These are phyloP conservation scores for Drosophila hydei DNA, from an alignment of 1,140 invertebrate genomes.

Conservation along the genomic window DNA sequence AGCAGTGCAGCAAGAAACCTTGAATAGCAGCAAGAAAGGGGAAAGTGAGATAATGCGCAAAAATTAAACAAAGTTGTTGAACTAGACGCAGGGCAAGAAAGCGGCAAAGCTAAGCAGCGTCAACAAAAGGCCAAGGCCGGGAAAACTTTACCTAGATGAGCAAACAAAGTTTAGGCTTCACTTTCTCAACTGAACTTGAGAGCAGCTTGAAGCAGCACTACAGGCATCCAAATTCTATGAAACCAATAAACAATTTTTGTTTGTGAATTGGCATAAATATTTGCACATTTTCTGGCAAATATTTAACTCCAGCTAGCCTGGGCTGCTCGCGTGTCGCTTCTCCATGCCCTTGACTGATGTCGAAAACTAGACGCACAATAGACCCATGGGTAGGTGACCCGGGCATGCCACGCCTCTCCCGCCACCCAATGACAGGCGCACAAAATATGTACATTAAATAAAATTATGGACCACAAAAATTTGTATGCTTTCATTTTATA, in stretches of 20 bases:
- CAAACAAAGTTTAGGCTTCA: too few species aligned
- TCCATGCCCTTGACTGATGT: not conserved
- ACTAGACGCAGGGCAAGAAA: too few species aligned
- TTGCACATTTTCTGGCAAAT: not conserved
- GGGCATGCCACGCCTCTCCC: not conserved
- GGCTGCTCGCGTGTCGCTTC: not conserved
- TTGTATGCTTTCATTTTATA: constrained; percentile 17
- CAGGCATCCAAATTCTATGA: not conserved
- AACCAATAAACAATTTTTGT: not conserved
- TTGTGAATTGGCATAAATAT: not conserved
- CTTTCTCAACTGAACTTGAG: too few species aligned
- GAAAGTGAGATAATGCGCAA: too few species aligned
- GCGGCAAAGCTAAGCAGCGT: too few species aligned
- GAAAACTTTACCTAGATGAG: too few species aligned
- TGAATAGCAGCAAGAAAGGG: too few species aligned
- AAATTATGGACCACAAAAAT: constrained; percentile 32
- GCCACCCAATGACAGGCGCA: not conserved
- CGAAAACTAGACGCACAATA: not conserved
- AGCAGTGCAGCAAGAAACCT: too few species aligned
- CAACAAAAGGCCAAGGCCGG: not conserved
- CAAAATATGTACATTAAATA: constrained; percentile 16
- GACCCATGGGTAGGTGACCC: not conserved
- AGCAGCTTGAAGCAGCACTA: not conserved
- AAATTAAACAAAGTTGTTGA: too few species aligned
- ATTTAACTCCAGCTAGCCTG: constrained; percentile 1